Percentiles rank a stretch among this genome's conserved stretches.
phyloP scores from a whole-genome alignment of 2,888 invertebrate genomes.

The Alentia gelatinosa region DNA sequence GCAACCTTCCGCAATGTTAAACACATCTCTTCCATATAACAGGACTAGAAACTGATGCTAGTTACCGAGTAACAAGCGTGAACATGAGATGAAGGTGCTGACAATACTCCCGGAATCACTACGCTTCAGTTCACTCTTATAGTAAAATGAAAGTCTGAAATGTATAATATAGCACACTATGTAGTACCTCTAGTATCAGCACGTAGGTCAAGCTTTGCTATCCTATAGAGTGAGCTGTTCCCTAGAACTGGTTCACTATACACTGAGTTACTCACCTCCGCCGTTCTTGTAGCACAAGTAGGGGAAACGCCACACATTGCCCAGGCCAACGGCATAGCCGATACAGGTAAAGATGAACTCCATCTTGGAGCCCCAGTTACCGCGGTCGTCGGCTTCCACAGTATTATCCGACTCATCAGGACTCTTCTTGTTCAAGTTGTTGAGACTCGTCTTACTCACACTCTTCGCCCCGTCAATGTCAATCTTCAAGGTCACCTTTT shows the following conservation, averaged over 20 bases:
- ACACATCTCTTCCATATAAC: no score
- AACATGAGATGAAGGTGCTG: no score
- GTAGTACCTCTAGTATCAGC: neutral
- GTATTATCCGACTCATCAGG: slow-evolving; percentile 11
- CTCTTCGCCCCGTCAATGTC: neutral
- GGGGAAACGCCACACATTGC: slow-evolving; percentile 50
- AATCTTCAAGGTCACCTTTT: slow-evolving; percentile 46
- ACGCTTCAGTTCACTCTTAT: no score
- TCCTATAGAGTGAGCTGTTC: neutral
- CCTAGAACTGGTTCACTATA: neutral
- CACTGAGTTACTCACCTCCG: slow-evolving; percentile 31
- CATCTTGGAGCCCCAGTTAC: slow-evolving; percentile 50
- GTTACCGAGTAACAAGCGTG: no score
- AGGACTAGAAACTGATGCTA: no score
- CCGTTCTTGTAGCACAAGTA: slow-evolving; percentile 54
- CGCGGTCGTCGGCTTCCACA: neutral
- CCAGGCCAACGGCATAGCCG: slow-evolving; percentile 51
- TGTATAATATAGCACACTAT: neutral
- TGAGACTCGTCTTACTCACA: neutral
- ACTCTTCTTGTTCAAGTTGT: neutral
- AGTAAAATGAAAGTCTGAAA: no score
- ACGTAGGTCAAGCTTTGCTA: neutral
- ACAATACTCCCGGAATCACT: no score
- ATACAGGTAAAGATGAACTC: slow-evolving; percentile 54
- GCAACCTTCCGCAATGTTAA: no score